Percentiles rank a stretch among this genome's conserved stretches.
Evolutionary conservation across 2,113 vertebrate genomes (phyloP).

Genomic region (Eurystomus gularis): DNA sequence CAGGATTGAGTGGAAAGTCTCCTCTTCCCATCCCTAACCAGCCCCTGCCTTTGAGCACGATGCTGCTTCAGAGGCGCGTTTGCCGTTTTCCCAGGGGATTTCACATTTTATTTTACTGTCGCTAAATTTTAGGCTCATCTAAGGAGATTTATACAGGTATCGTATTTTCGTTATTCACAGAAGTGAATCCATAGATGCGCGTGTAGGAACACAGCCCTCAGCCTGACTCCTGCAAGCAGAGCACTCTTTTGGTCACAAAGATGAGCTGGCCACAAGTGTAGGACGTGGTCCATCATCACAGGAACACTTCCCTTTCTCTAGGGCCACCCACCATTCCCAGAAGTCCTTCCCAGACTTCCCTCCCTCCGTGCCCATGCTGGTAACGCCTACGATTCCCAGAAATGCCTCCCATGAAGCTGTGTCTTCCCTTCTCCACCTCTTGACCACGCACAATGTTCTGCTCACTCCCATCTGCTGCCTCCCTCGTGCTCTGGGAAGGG

Average conservation of each 20-base stretch:
- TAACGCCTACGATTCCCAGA: background rate
- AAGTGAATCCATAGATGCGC: background rate
- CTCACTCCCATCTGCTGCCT: rapidly evolving
- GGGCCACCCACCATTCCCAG: background rate
- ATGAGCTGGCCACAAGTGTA: rapidly evolving
- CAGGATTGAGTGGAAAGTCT: background rate
- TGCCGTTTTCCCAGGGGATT: background rate
- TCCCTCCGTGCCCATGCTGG: rapidly evolving
- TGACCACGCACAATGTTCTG: background rate
- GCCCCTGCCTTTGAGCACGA: background rate
- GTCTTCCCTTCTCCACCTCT: background rate
- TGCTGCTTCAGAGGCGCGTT: background rate
- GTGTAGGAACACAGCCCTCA: background rate
- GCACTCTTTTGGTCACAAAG: background rate
- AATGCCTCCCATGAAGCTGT: no score
- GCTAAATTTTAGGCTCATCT: background rate
- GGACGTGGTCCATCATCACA: rapidly evolving
- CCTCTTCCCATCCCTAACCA: background rate
- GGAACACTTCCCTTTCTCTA: background rate
- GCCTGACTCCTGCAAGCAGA: background rate
- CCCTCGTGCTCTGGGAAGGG: rapidly evolving
- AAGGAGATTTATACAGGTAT: background rate
- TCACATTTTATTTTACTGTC: background rate
- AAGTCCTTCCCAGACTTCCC: background rate
- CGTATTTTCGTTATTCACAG: rapidly evolving